Evolutionary conservation across 2,888 invertebrate genomes (phyloP), one percentile per base, ranked within the genome.

Genomic region (Neoscelio sp.): DNA sequence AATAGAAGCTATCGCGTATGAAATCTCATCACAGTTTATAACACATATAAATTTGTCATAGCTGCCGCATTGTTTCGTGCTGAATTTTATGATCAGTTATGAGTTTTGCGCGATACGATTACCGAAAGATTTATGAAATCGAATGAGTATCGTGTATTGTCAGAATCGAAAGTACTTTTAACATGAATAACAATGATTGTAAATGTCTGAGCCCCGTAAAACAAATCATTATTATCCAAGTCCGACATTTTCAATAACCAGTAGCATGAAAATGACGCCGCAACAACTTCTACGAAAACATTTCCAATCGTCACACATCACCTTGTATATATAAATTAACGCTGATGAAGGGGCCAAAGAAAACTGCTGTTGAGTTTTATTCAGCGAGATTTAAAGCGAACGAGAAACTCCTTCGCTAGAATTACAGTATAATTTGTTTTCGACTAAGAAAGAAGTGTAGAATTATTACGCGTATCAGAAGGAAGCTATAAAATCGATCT

Each of bases 291-390:
- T n/a, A 6, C 3, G 23, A 6, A 23, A 23, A 23, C 23, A 23
- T 23, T 23, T 3, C 3, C 23, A 23, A 23, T 23, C 23, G 23
- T 23, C 6, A 6, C 23, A 23, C 3, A 23, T n/a, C n/a, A n/a
- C n/a, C n/a, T n/a, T n/a, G 17, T 18, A 44, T 13, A 28, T 4
- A n/a, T 12, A 12, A 30, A 48, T 26, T 46, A 56, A 54, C 33
- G 52, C 65, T 33, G 42, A 65, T 65, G 44, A 68, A 73, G 44
- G 48, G 10, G 10, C 6, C 35, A 38, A 58, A 54, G 62, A 64
- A 74, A 71, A 71, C 23, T 48, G 20, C 23, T 38, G 46, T 71
- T 75, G 75, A 79, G 75, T 75, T 75, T 80, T 62, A 80, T 76
- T 56, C 73, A 38, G 23, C 30, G 58, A 56, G 71, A 76, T 70